Conservation (phyloP, 2,113 vertebrate genomes). For the Talpa occidentalis region DNA sequence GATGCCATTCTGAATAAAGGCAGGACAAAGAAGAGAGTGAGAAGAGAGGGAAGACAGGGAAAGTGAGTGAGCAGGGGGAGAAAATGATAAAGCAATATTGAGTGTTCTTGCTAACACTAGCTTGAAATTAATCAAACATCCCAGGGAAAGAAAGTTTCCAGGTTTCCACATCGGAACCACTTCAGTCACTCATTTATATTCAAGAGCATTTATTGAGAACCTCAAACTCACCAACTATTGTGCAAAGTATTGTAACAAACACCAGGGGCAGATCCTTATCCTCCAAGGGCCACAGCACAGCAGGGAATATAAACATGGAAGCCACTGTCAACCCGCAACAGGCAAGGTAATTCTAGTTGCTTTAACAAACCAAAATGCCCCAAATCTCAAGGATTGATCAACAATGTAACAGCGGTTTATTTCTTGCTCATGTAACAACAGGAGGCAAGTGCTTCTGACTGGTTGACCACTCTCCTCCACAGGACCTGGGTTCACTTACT, state of each 20-base stretch:
- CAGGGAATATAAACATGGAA: background rate
- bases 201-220: background rate
- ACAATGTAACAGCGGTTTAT: background rate
- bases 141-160: background rate
- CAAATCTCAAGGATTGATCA: background rate
- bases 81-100: background rate
- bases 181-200: background rate
- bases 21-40: background rate
- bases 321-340: background rate
- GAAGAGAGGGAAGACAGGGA: background rate
- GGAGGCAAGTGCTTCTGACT: background rate
- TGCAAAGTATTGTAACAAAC: background rate
- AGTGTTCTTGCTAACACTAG: background rate
- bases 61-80: background rate
- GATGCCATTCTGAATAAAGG: background rate
- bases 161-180: background rate
- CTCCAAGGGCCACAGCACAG: background rate
- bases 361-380: background rate
- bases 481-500: background rate
- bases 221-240: slow-evolving; percentile 8
- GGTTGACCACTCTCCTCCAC: background rate
- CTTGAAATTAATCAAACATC: background rate
- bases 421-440: background rate
- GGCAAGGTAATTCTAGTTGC: background rate
- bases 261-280: background rate